These are phyloP conservation scores for Rhyacophila evoluta DNA, from an alignment of 2,888 invertebrate genomes.

Conservation along the genomic window DNA sequence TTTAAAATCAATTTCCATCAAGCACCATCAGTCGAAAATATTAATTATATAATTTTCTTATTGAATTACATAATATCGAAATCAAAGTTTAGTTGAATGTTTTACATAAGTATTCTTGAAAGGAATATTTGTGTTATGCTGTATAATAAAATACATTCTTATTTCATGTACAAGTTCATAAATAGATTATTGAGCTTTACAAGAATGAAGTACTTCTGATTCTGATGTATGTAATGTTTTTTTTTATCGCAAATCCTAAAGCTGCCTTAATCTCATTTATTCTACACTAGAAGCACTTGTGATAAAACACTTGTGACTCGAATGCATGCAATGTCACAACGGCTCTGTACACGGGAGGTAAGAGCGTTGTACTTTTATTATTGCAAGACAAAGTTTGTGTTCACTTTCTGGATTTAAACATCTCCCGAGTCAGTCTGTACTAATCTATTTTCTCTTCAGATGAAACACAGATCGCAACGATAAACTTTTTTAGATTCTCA, in stretches of 20 bases:
- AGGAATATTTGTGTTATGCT: too few species aligned
- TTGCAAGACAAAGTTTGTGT: conserved; percentile 35
- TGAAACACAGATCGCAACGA: conserved; percentile 7
- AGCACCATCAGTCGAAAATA: too few species aligned
- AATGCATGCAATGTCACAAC: conserved; percentile 35
- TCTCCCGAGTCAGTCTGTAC: not conserved
- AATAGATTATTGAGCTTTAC: too few species aligned
- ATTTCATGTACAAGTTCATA: too few species aligned
- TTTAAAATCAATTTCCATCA: too few species aligned
- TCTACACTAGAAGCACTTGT: conserved; percentile 21
- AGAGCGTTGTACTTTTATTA: conserved; percentile 39
- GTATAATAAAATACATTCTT: too few species aligned
- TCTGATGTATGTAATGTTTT: not conserved
- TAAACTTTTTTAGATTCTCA: not conserved
- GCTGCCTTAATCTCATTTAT: conserved; percentile 33
- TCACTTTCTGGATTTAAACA: conserved; percentile 15
- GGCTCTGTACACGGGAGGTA: conserved; percentile 29
- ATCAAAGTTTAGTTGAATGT: too few species aligned
- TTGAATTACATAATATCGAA: too few species aligned
- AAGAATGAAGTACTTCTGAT: too few species aligned
- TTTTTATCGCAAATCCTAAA: not conserved
- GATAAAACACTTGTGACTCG: conserved; percentile 22
- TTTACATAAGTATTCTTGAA: too few species aligned
- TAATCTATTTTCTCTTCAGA: conserved; percentile 20
- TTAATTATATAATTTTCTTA: too few species aligned